Evolutionary conservation across 2,888 invertebrate species (phyloP), one percentile per base, ranked within the genome.

Genomic region (Nymphalis c-album): DNA sequence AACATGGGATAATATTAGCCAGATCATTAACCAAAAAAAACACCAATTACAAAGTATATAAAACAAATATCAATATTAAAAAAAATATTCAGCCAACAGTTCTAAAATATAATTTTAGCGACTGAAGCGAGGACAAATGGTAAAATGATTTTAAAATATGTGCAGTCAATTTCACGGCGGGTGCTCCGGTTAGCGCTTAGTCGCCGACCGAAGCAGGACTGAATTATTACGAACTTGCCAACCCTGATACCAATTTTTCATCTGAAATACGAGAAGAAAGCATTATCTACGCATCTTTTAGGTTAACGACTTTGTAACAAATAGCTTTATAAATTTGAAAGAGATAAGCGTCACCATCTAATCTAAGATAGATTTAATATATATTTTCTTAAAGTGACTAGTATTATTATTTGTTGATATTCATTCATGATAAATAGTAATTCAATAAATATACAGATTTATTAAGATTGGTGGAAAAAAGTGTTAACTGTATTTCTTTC

Each of bases 161-260:
- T 83, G 82, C 82, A 82, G 75, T 81, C 85, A 91, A 91, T 91
- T 91, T 91, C 88, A 91, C 86, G 88, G 84, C 69, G 74, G 61
- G 77, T 76, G 83, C 79, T 74, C 85, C 81, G 77, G 75, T 77
- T 80, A 60, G 75, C 77, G 75, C 76, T 80, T 76, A 77, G 79
- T 78, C 78, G 82, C 79, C 80, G 82, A 85, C 85, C 83, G 81
- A 79, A 78, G 77, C 77, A 72, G 80, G 80, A 81, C 84, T 88
- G 87, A 90, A 83, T 86, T 88, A 90, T 87, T 80, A 77, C 80
- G 72, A 69, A 72, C 72, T 80, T 77, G 77, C 80, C 79, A 80
- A 78, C 78, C 78, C 80, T 83, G 71, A 71, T 71, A 82, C 62
- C 69, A 72, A 71, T 73, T 71, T 72, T 73, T 74, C 71, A 69